These are phyloP conservation scores for Leptinotarsa haldemani DNA, from an alignment of 2,888 invertebrate genomes.

Conservation along the genomic window DNA sequence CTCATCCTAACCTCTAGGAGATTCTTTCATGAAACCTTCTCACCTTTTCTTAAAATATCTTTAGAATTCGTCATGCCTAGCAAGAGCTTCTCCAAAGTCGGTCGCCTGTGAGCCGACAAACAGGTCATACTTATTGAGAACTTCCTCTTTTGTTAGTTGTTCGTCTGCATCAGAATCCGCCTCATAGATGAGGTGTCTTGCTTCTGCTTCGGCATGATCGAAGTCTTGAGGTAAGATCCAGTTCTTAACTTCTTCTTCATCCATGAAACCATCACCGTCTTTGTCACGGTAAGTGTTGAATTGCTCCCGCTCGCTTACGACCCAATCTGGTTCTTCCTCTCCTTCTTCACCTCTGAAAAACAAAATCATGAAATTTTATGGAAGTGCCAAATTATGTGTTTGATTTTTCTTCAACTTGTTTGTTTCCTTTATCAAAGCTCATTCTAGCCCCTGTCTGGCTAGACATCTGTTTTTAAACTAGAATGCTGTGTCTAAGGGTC, in stretches of 20 bases:
- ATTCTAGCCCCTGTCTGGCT: too few species aligned
- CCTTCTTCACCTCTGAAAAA: slow-evolving; percentile 71
- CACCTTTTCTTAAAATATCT: slow-evolving; percentile 13
- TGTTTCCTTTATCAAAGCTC: too few species aligned
- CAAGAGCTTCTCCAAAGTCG: slow-evolving; percentile 96
- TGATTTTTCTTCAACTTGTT: too few species aligned
- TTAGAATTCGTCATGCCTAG: slow-evolving; percentile 96
- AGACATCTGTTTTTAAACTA: too few species aligned
- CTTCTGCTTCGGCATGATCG: slow-evolving; percentile 97
- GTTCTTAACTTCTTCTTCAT: slow-evolving; percentile 86
- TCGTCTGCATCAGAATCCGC: slow-evolving; percentile 94
- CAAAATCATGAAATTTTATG: not conserved
- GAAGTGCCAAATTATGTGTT: too few species aligned
- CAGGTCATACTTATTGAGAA: slow-evolving; percentile 94
- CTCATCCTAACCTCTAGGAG: not conserved
- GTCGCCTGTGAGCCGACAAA: slow-evolving; percentile 99
- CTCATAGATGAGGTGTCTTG: slow-evolving; percentile 94
- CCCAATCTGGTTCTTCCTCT: slow-evolving; percentile 94
- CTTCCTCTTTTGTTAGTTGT: slow-evolving; percentile 87
- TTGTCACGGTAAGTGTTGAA: slow-evolving; percentile 86
- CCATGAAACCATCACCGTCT: slow-evolving; percentile 91
- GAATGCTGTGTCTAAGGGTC: too few species aligned
- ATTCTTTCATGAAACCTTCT: slow-evolving; percentile 39
- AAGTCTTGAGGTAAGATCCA: slow-evolving; percentile 98
- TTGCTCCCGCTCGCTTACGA: slow-evolving; percentile 91